phyloP scores from a whole-genome alignment of 2,113 vertebrate species.

The Notothenia rossii region DNA sequence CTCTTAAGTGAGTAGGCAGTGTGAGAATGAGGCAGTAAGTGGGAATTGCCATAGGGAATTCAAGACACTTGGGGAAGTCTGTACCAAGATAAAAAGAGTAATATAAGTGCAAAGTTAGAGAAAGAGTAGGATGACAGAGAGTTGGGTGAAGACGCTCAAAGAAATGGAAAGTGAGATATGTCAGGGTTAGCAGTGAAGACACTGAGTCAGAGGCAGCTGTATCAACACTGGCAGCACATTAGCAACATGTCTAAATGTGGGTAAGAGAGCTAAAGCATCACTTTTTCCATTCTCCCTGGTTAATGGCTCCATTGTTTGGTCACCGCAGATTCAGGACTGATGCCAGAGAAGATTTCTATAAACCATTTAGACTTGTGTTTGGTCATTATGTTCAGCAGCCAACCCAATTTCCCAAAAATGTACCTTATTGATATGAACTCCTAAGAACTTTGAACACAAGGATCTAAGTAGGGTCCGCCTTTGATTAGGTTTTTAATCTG shows the following conservation, averaged over 20 bases:
- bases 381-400: not conserved
- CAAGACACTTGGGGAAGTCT: not conserved
- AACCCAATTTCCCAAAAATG: not conserved
- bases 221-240: slow-evolving; percentile 36
- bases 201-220: slow-evolving; percentile 51
- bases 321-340: not conserved
- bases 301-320: slow-evolving; percentile 27
- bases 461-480: not conserved
- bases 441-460: not conserved
- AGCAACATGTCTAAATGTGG: slow-evolving; percentile 30
- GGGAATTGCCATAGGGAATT: not conserved
- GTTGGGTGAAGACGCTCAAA: not conserved
- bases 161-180: slow-evolving; percentile 7
- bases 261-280: slow-evolving; percentile 6
- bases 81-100: not conserved
- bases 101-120: not conserved
- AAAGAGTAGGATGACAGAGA: not conserved
- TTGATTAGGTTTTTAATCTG: not conserved
- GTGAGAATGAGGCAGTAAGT: not conserved
- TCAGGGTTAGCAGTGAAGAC: slow-evolving; percentile 25
- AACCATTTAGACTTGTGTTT: not conserved
- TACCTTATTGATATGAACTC: not conserved
- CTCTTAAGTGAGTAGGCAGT: not conserved
- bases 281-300: slow-evolving; percentile 39
- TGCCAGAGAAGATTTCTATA: not conserved